These are phyloP conservation scores for Mormyrus proboscirostris DNA, from an alignment of 2,797 vertebrate genomes.

Conservation along the genomic window DNA sequence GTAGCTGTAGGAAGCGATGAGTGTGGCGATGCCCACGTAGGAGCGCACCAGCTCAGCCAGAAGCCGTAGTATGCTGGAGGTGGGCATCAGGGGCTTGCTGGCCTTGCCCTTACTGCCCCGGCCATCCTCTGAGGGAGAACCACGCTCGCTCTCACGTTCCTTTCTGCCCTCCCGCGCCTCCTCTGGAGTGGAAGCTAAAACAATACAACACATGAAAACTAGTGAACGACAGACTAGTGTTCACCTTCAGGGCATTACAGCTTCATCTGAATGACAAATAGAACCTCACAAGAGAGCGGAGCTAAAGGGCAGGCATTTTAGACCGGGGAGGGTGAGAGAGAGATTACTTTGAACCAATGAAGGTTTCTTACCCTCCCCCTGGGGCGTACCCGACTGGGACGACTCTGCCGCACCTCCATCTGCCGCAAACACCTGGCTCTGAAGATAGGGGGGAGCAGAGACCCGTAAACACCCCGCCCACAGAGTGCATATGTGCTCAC, in stretches of 20 bases:
- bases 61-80: slow-evolving; percentile 90
- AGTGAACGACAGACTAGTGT: background rate
- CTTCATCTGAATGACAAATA: background rate
- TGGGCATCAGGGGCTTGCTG: slow-evolving; percentile 92
- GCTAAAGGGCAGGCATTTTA: background rate
- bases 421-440: slow-evolving; percentile 86
- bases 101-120: slow-evolving; percentile 81
- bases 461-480: background rate
- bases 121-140: slow-evolving; percentile 68
- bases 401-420: slow-evolving; percentile 78
- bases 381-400: slow-evolving; percentile 77
- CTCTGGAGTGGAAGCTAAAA: slow-evolving; percentile 77
- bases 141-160: slow-evolving; percentile 82
- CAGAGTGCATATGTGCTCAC: background rate
- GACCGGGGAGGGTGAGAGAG: background rate
- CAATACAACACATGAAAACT: background rate
- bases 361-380: slow-evolving; percentile 74
- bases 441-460: slow-evolving; percentile 15
- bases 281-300: background rate
- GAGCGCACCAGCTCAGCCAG: slow-evolving; percentile 90
- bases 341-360: background rate
- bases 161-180: slow-evolving; percentile 89
- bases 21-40: slow-evolving; percentile 89
- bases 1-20: slow-evolving; percentile 91
- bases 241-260: background rate